A percentile compares a stretch with the other conserved stretches of the same genome.
These are phyloP conservation scores for Pachydiplax longipennis DNA, from an alignment of 2,888 invertebrate species.

Conservation along the genomic window DNA sequence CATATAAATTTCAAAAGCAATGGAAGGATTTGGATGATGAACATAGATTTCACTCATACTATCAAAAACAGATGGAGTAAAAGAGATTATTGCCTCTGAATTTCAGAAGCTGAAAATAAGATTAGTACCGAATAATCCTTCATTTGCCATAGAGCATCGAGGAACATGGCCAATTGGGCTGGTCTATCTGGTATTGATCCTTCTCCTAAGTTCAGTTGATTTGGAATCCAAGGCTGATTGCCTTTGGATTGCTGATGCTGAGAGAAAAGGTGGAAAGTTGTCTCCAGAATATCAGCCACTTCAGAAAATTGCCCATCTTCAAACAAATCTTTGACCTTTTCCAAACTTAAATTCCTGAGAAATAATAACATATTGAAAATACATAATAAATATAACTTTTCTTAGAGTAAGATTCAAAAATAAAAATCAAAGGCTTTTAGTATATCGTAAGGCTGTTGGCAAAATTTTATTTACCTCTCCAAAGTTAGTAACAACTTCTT, in stretches of 20 bases:
- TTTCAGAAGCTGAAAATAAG: background rate
- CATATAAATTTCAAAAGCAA: too few relatives aligned
- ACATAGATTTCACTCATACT: too few relatives aligned
- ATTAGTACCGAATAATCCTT: slow-evolving; percentile 61
- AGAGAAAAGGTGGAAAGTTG: slow-evolving; percentile 21
- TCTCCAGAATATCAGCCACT: slow-evolving; percentile 70
- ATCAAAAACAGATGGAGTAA: background rate
- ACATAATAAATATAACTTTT: background rate
- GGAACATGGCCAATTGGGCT: slow-evolving; percentile 65
- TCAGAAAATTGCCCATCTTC: slow-evolving; percentile 70
- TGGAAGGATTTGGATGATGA: too few relatives aligned
- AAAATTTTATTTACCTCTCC: slow-evolving; percentile 59
- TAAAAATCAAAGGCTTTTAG: background rate
- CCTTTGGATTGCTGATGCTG: slow-evolving; percentile 32
- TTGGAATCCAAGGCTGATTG: slow-evolving; percentile 32
- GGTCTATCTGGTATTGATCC: slow-evolving; percentile 59
- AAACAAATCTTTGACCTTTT: slow-evolving; percentile 72
- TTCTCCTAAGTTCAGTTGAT: slow-evolving; percentile 46
- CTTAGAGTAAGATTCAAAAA: background rate
- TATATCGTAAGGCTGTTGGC: background rate
- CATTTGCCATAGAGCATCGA: slow-evolving; percentile 72
- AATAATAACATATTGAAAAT: slow-evolving; percentile 37
- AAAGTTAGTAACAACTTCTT: slow-evolving; percentile 63
- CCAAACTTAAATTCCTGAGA: slow-evolving; percentile 64
- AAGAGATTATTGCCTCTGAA: slow-evolving; percentile 30